Conservation (phyloP, 2,888 invertebrate species). For the Amphipyra tragopoginis region DNA sequence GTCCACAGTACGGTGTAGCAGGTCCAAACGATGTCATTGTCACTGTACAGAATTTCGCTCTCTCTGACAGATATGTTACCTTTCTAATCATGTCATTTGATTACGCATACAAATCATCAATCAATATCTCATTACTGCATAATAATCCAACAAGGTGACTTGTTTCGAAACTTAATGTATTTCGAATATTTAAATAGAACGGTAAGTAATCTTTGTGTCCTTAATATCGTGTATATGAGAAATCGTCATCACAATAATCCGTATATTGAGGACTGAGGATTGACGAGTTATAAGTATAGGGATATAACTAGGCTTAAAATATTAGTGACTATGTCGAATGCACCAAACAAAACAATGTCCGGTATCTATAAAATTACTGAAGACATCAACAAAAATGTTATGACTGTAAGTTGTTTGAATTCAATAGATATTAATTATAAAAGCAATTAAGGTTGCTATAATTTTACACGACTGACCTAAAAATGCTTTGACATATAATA, state of each 20-base stretch:
- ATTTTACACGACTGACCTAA: background rate
- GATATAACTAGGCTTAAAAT: too few relatives aligned
- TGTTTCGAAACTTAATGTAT: slow-evolving; percentile 37
- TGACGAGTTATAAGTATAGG: too few relatives aligned
- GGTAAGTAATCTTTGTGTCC: slow-evolving; percentile 7
- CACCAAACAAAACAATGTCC: too few relatives aligned
- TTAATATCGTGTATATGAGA: slow-evolving; percentile 17
- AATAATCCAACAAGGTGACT: slow-evolving; percentile 6
- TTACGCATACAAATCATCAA: slow-evolving; percentile 41
- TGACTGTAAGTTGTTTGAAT: too few relatives aligned
- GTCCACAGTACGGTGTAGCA: slow-evolving; percentile 46
- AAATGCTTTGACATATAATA: slow-evolving; percentile 1
- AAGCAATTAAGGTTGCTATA: too few relatives aligned
- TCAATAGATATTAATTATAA: too few relatives aligned
- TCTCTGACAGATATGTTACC: slow-evolving; percentile 53
- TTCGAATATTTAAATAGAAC: slow-evolving; percentile 17
- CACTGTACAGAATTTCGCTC: slow-evolving; percentile 56
- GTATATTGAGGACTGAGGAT: background rate
- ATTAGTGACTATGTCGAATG: too few relatives aligned
- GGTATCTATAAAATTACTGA: too few relatives aligned
- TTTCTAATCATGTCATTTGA: slow-evolving; percentile 58
- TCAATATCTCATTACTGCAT: slow-evolving; percentile 45
- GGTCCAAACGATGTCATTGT: slow-evolving; percentile 66
- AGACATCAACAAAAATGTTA: too few relatives aligned
- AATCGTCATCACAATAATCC: slow-evolving; percentile 2